These are phyloP conservation scores for Mythimna lalbum DNA, from an alignment of 2,888 invertebrate species.

Conservation along the genomic window DNA sequence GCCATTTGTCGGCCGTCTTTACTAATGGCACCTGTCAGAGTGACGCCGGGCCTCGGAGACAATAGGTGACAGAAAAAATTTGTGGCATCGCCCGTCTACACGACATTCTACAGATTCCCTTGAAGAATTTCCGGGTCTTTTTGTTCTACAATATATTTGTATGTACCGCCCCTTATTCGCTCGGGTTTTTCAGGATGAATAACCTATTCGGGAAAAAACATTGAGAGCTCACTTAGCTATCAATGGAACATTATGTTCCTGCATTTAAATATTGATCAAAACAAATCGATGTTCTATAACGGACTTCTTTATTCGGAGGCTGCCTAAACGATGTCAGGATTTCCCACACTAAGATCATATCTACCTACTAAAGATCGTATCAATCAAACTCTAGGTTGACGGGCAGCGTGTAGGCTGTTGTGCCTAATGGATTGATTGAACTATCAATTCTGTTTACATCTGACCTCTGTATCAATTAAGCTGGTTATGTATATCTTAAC, in stretches of 20 bases:
- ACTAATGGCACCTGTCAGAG: constrained; percentile 79
- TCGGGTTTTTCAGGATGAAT: constrained; percentile 13
- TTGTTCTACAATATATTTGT: constrained; percentile 39
- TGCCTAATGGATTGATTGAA: constrained; percentile 64
- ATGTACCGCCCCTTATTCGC: constrained; percentile 1
- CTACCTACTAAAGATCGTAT: constrained; percentile 47
- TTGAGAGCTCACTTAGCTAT: not conserved
- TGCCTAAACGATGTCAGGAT: constrained; percentile 27
- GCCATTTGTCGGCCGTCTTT: constrained; percentile 76
- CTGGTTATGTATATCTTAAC: constrained; percentile 59
- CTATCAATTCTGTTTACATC: constrained; percentile 61
- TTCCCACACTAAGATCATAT: constrained; percentile 44
- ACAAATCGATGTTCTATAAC: constrained; percentile 22
- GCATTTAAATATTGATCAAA: constrained; percentile 7
- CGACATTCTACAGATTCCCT: constrained; percentile 65
- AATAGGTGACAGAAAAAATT: constrained; percentile 71
- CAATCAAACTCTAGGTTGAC: constrained; percentile 63
- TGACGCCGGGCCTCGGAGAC: constrained; percentile 66
- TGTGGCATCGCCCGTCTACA: constrained; percentile 59
- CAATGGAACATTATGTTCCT: not conserved
- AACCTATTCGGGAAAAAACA: constrained; percentile 7
- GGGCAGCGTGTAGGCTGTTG: constrained; percentile 58
- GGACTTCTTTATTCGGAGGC: constrained; percentile 14
- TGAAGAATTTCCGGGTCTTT: constrained; percentile 67
- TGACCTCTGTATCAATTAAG: constrained; percentile 66